Evolutionary conservation across 37 sponge, comb jelly and placozoan genomes (phyloP).

Genomic region (Chondrosia reniformis): DNA sequence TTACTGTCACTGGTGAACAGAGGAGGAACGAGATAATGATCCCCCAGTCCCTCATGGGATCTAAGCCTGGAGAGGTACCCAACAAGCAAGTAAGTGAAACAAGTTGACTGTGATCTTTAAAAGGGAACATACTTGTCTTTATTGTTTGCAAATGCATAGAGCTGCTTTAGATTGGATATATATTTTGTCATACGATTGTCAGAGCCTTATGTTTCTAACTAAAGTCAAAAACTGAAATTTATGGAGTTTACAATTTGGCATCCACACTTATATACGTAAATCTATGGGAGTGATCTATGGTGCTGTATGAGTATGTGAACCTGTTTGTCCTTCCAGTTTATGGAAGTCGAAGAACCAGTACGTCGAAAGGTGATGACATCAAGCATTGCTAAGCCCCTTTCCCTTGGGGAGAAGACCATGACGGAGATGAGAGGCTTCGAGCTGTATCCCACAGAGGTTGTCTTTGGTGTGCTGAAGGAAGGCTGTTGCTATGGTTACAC

Average conservation of each 20-base stretch:
- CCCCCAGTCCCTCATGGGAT: conserved; percentile 42
- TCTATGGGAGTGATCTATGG: too few species aligned
- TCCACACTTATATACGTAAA: too few species aligned
- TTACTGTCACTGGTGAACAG: conserved; percentile 47
- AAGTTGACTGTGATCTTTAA: too few species aligned
- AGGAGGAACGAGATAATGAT: conserved; percentile 23
- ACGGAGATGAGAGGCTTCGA: conserved; percentile 65
- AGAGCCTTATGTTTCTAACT: too few species aligned
- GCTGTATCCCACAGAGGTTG: conserved; percentile 60
- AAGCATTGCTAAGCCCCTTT: conserved; percentile 26
- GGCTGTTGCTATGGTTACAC: conserved; percentile 65
- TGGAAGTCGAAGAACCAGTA: conserved; percentile 59
- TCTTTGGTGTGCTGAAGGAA: conserved; percentile 81
- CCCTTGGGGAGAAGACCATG: conserved; percentile 25
- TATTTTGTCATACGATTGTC: not conserved
- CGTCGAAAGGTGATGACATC: conserved; percentile 71
- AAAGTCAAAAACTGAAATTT: too few species aligned
- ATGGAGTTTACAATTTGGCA: too few species aligned
- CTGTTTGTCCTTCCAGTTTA: conserved; percentile 30
- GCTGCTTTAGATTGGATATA: not conserved
- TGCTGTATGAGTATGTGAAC: not conserved
- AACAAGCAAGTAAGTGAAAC: conserved; percentile 40
- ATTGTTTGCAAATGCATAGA: not conserved
- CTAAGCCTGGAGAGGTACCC: conserved; percentile 45
- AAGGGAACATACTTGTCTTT: not conserved